Evolutionary conservation across 2,113 vertebrate species (phyloP).

Genomic region (Centropus bengalensis): DNA sequence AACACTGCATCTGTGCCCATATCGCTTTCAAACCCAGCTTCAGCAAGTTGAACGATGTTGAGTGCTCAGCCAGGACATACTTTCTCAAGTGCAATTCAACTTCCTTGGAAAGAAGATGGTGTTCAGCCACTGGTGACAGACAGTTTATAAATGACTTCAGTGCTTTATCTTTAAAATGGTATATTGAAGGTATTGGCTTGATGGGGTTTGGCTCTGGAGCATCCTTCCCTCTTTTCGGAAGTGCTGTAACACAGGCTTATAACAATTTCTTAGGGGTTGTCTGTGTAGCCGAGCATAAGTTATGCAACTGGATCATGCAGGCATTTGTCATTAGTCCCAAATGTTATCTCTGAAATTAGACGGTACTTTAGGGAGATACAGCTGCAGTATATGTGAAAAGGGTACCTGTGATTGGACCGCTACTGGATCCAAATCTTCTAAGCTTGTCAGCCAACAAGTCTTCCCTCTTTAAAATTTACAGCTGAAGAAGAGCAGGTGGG

Average conservation of each 20-base stretch:
- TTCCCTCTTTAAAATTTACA: background rate
- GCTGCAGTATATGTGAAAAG: background rate
- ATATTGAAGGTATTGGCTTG: constrained; percentile 42
- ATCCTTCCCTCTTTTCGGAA: constrained; percentile 48
- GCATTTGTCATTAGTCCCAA: constrained; percentile 54
- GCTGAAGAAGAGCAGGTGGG: background rate
- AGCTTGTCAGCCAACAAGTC: background rate
- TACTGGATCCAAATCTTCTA: background rate
- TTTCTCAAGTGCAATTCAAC: constrained; percentile 54
- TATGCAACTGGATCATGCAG: constrained; percentile 40
- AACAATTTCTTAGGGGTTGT: constrained; percentile 35
- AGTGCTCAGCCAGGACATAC: constrained; percentile 57
- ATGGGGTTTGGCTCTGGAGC: constrained; percentile 47
- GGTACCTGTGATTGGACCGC: background rate
- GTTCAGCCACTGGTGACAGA: constrained; percentile 66
- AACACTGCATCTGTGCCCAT: constrained; percentile 60
- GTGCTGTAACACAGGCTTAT: constrained; percentile 32
- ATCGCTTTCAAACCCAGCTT: constrained; percentile 48
- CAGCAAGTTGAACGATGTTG: constrained; percentile 53
- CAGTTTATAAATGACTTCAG: constrained; percentile 66
- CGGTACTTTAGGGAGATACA: background rate
- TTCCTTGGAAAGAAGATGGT: constrained; percentile 48
- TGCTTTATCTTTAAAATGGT: constrained; percentile 57
- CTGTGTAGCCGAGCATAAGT: constrained; percentile 35
- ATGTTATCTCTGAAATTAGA: constrained; percentile 8